phyloP scores from a whole-genome alignment of 2,797 vertebrate genomes.

The Odontamblyopus rebecca region DNA sequence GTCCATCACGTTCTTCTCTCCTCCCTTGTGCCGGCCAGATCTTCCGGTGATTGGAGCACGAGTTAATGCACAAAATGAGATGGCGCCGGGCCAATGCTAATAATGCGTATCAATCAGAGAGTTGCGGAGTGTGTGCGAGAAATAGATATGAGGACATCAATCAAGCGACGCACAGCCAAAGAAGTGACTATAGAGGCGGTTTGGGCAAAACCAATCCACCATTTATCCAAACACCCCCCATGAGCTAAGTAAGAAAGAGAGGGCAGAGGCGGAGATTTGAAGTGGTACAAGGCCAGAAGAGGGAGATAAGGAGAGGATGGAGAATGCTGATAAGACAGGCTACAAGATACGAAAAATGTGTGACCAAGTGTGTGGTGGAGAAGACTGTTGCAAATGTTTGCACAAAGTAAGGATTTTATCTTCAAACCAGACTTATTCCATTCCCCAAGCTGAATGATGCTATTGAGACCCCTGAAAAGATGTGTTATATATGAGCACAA shows the following conservation, averaged over 20 bases:
- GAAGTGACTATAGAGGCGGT: slow-evolving; percentile 21
- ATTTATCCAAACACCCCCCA: slow-evolving; percentile 36
- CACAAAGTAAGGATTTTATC: neutral
- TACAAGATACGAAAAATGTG: slow-evolving; percentile 22
- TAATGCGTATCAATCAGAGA: slow-evolving; percentile 42
- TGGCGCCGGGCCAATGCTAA: slow-evolving; percentile 52
- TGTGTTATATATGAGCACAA: neutral
- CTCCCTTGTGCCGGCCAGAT: slow-evolving; percentile 47
- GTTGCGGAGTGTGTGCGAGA: slow-evolving; percentile 45
- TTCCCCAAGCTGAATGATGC: neutral
- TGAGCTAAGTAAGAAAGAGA: slow-evolving; percentile 14
- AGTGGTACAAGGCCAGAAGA: slow-evolving; percentile 21
- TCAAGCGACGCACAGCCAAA: slow-evolving; percentile 31
- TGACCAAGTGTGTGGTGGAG: slow-evolving; percentile 32
- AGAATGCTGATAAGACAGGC: slow-evolving; percentile 35
- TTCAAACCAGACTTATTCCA: neutral
- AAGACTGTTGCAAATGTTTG: slow-evolving; percentile 4
- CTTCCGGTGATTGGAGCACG: slow-evolving; percentile 49
- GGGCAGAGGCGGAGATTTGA: neutral
- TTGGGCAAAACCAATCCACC: slow-evolving; percentile 35
- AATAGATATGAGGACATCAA: slow-evolving; percentile 56
- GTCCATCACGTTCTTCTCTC: slow-evolving; percentile 35
- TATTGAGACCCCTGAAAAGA: neutral
- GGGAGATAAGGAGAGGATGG: slow-evolving; percentile 42
- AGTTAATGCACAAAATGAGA: slow-evolving; percentile 40